Conservation (phyloP, 2,113 vertebrate species). For the Pyxicephalus adspersus region DNA sequence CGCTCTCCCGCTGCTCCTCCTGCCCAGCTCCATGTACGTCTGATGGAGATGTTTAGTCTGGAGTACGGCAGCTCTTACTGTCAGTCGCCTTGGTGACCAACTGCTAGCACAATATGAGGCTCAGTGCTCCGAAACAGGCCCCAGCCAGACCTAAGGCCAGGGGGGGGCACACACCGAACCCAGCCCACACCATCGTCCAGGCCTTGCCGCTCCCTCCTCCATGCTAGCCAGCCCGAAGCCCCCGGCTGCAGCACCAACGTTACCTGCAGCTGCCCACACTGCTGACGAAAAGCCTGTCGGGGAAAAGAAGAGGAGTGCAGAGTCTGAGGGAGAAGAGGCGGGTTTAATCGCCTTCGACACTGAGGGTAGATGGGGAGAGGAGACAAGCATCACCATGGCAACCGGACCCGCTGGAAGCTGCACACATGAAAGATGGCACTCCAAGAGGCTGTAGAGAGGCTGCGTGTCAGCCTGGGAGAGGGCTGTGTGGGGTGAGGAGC, state of each 20-base stretch:
- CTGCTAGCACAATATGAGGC: constrained; percentile 54
- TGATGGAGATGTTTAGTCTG: no score
- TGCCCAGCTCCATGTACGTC: constrained; percentile 59
- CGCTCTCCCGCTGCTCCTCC: constrained; percentile 70
- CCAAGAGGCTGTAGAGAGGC: no score
- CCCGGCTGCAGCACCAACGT: constrained; percentile 38
- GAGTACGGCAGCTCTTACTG: constrained; percentile 64
- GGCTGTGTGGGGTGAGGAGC: no score
- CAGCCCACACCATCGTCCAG: constrained; percentile 16
- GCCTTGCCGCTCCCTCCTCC: constrained; percentile 14
- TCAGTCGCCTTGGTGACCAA: constrained; percentile 65
- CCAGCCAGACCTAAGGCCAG: not conserved
- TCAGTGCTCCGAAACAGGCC: constrained; percentile 50
- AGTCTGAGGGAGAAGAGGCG: no score
- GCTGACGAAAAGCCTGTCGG: no score
- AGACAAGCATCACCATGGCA: no score
- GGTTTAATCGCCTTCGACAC: no score
- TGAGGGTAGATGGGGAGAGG: no score
- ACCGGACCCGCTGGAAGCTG: no score
- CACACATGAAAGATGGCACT: no score
- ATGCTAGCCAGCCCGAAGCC: constrained; percentile 40
- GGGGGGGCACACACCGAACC: not conserved
- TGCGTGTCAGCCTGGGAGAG: no score
- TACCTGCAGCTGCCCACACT: constrained; percentile 35
- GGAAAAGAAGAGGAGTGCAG: no score